Base-by-base conservation (phyloP, 2,888 invertebrate genomes). In the Charanyca ferruginea region DNA sequence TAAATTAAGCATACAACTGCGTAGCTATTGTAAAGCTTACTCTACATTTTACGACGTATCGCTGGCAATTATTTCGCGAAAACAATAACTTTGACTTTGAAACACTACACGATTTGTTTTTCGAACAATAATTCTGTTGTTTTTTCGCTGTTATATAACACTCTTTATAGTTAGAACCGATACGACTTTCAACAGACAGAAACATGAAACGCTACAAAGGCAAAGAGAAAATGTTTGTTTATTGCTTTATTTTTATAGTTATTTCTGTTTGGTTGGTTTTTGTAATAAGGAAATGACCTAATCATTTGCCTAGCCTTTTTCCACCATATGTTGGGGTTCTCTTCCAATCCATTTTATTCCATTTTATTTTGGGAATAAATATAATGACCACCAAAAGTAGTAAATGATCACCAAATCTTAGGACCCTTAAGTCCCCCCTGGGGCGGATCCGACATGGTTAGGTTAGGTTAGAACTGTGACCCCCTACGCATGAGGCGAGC, bases 161-260 rank as follows among this genome's bases (percentile, higher is more conserved):
- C 7, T 42, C 11, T 53, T 49, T 61, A 48, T 9, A 18, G 44
- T 49, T 28, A 38, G 25, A 60, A 32, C 16, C 35, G 35, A 72
- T 60, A 70, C 55, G 47, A 54, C 52, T 55, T 52, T 47, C 35
- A 51, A 54, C 44, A 71, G 44, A 66, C 45, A 51, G 42, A 38
- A 66, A 68, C 48, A 67, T 57, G 45, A 79, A 59, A 61, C 45
- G 44, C 16, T 51, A 49, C 47, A 73, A 78, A 69, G 47, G 28
- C 42, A 18, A 25, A 52, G 22, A 47, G 22, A 32, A 18, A 18
- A 70, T 20, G 44, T 59, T 60, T 44, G 6, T 25, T 41, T 16
- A 38, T 57, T 47, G n/a, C 18, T 48, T 18, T 58, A 20, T 25
- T 20, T 9, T 61, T 35, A 25, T 68, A 42, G 44, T 54, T 41